phyloP scores from a whole-genome alignment of 1,140 invertebrate species.

The Tachypleus tridentatus region DNA sequence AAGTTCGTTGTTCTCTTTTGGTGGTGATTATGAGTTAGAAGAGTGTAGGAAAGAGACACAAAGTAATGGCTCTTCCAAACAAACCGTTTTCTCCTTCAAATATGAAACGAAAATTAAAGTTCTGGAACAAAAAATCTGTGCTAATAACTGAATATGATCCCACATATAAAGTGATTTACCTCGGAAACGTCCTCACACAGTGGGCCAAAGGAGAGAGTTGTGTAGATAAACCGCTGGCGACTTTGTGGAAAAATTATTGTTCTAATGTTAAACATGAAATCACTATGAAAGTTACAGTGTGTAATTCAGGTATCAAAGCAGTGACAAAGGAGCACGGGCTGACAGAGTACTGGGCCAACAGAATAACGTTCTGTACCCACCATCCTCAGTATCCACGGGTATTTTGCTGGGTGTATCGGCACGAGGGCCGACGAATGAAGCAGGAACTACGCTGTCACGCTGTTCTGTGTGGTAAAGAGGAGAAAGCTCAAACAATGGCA shows the following conservation, averaged over 20 bases:
- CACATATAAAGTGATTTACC: conserved; percentile 86
- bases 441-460: conserved; percentile 96
- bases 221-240: conserved; percentile 85
- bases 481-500: conserved; percentile 56
- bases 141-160: conserved; percentile 82
- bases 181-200: conserved; percentile 88
- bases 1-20: too few species aligned
- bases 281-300: conserved; percentile 62
- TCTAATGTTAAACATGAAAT: conserved; percentile 78
- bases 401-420: conserved; percentile 71
- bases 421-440: conserved; percentile 87
- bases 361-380: conserved; percentile 86
- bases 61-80: too few species aligned
- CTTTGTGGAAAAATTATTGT: conserved; percentile 94
- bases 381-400: conserved; percentile 74
- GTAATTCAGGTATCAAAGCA: conserved; percentile 67
- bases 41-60: too few species aligned
- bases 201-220: conserved; percentile 98
- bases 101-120: conserved; percentile 24
- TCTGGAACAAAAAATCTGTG: conserved; percentile 49
- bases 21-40: too few species aligned
- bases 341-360: conserved; percentile 94
- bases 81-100: too few species aligned
- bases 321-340: conserved; percentile 93
- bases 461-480: conserved; percentile 77